Evolutionary conservation across 2,888 invertebrate species (phyloP).

Genomic region (Linnaemya vulpina): DNA sequence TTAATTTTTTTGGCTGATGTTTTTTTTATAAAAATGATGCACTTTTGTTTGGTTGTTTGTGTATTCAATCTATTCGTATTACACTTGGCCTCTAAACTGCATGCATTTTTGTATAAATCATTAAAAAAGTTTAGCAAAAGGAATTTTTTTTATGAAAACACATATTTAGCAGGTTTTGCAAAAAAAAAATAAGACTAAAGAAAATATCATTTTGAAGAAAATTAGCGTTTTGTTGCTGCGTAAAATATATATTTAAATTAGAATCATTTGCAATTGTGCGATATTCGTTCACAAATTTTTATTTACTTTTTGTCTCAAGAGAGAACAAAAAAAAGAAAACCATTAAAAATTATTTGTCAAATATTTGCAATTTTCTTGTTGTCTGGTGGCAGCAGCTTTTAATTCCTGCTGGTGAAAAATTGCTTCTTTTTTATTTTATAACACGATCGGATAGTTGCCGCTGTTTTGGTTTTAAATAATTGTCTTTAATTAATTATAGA

Average conservation of each 20-base stretch:
- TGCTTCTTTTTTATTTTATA: constrained; percentile 38
- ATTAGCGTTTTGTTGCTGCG: constrained; percentile 20
- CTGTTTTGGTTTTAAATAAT: constrained; percentile 51
- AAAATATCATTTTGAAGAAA: constrained; percentile 3
- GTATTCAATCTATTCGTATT: constrained; percentile 79
- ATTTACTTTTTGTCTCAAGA: constrained; percentile 18
- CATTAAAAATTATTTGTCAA: constrained; percentile 59
- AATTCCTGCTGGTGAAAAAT: constrained; percentile 56
- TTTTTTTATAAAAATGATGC: constrained; percentile 16
- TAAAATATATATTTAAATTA: constrained; percentile 8
- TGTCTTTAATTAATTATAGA: constrained; percentile 58
- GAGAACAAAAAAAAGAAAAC: constrained; percentile 9
- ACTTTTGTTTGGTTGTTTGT: constrained; percentile 71
- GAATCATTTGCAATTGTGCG: background rate
- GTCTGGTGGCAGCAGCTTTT: constrained; percentile 27
- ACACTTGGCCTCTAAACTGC: constrained; percentile 81
- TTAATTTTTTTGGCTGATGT: constrained; percentile 32
- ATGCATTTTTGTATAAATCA: constrained; percentile 48
- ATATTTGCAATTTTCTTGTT: constrained; percentile 28
- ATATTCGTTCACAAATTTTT: constrained; percentile 6
- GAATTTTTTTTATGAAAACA: constrained; percentile 40
- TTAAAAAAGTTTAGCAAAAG: constrained; percentile 14
- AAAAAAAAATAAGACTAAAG: constrained; percentile 41
- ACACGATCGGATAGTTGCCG: too few species aligned
- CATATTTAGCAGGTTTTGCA: constrained; percentile 38